Evolutionary conservation across 2,797 vertebrate genomes (phyloP), one percentile per base, ranked within the genome.

Genomic region (Hoplostethus mediterraneus): DNA sequence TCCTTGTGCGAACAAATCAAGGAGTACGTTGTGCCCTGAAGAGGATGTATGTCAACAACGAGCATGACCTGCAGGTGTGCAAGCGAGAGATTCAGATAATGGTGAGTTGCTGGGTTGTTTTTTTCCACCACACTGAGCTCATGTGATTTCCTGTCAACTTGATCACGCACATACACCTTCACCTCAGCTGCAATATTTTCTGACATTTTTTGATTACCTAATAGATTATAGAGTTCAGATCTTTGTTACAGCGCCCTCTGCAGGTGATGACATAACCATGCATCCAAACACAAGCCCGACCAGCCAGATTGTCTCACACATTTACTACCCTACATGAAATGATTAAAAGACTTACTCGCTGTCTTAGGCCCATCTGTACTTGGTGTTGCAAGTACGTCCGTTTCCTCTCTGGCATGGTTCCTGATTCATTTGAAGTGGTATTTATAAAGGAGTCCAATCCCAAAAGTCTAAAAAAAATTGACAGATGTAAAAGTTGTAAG

Each of bases 11-110:
- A 83, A 98, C 97, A 14, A 96, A 95, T 88, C 98, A 96, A 78
- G 97, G 97, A 16, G 91, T 97, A 81, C 97, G 97, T 16, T 98
- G 97, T 73, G 98, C 98, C 79, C 95, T 99, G 85, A 99, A 99
- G 94, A 95, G 98, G 87, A 99, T 99, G 98, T 99, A 99, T 0
- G 98, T 99, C 91, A 99, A 99, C 87, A 98, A 98, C 0, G 98
- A 99, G 81, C 92, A 99, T 0, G 98, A 99, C 86, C 93, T 99
- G 77, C 97, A 98, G 81, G 97, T 99, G 84, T 99, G 98, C 96
- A 97, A 99, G 87, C 90, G 96, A 42, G 98, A 99, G 86, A 98
- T 99, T 87, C 97, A 99, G 78, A 99, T 99, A 85, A 99, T 99
- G 98, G 98, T 99, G 93, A 97, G 97, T 88, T 31, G 8, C 55